Conservation (phyloP, 2,113 vertebrate genomes). For the Aegotheles bennettii region DNA sequence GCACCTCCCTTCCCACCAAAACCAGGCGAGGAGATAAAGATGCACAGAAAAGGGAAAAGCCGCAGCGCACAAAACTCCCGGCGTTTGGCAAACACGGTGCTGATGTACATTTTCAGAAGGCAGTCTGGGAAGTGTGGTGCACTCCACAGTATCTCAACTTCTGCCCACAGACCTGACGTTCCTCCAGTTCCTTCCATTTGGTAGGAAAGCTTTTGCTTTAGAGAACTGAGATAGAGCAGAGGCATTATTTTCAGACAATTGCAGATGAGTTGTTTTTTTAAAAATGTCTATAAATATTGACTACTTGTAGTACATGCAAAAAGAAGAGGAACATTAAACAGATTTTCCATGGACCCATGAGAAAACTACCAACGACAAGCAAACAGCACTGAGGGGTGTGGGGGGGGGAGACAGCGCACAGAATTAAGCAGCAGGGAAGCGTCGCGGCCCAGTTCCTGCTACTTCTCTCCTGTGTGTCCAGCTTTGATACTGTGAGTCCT, state of each 20-base stretch:
- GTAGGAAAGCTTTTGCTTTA: conserved; percentile 25
- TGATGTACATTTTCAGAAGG: conserved; percentile 23
- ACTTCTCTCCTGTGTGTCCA: neutral
- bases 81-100: neutral
- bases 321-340: neutral
- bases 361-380: neutral
- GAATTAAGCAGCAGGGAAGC: conserved; percentile 40
- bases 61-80: neutral
- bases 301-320: neutral
- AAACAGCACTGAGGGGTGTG: neutral
- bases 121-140: neutral
- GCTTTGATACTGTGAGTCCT: neutral
- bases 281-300: neutral
- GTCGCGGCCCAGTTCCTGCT: neutral
- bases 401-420: neutral
- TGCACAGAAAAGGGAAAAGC: neutral
- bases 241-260: neutral
- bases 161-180: neutral
- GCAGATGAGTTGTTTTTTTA: neutral
- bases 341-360: neutral
- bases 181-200: neutral
- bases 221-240: neutral
- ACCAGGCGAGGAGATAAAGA: neutral
- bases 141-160: neutral
- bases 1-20: conserved; percentile 8